Base-by-base conservation (phyloP, 2,888 invertebrate species). In the Trimorus sp. region DNA sequence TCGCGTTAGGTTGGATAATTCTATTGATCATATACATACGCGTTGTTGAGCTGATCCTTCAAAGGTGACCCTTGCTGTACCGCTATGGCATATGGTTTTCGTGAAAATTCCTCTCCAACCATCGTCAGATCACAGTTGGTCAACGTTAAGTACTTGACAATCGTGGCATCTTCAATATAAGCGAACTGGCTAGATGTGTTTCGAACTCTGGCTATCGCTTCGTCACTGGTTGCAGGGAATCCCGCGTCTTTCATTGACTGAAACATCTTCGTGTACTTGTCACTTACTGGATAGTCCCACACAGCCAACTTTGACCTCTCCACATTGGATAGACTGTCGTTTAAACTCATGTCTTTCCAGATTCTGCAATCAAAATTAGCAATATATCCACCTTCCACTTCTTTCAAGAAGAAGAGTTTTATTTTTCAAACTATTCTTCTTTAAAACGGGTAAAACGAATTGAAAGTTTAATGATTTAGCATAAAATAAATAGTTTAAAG, bases 181-280 rank as follows among this genome's bases (percentile, higher is more conserved):
- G 98, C 98, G 91, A 98, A 98, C 4, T 97, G 98, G 90, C 95
- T 97, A 79, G 95, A 96, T 0, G 95, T 95, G 37, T 95, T 94
- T 15, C 94, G 92, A 0, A 98, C 96, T 75, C 96, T 93, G 8
- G 93, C 93, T 0, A 98, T 92, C 0, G 98, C 99, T 84, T 96
- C 96, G 0, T 96, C 95, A 51, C 97, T 93, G 4, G 94, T 94
- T 40, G 94, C 93, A 0, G 99, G 99, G 11, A 99, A 93, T 0
- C 94, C 95, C 0, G 98, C 96, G 86, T 95, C 95, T 83, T 92
- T 92, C 98, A 99, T 99, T 0, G 97, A 97, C 90, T 98, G 97
- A 97, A 98, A 98, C 96, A 99, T 98, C 92, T 99, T 99, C 51
- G 98, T 99, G 92, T 98, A 99, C 89, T 98, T 99, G 92, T 99